phyloP scores from a whole-genome alignment of 35 echinoderm and acorn worm genomes.

The Holothuria glaberrima region DNA sequence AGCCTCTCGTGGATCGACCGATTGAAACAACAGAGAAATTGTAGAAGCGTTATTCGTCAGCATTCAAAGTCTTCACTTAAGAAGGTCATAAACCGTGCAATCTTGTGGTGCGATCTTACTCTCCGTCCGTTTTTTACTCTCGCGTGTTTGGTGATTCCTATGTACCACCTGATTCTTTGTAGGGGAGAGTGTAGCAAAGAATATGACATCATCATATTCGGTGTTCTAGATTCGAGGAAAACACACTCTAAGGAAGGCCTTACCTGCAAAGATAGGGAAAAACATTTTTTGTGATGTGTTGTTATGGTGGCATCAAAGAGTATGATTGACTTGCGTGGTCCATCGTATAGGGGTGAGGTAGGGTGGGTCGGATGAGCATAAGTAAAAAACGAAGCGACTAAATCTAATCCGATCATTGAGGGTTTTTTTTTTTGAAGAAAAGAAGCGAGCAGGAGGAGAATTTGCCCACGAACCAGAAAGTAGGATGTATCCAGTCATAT shows the following conservation, averaged over 20 bases:
- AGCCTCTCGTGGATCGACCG: no score
- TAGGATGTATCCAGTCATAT: no score
- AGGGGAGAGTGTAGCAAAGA: neutral
- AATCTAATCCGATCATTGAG: no score
- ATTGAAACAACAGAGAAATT: no score
- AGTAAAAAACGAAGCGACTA: no score
- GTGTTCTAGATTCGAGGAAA: neutral
- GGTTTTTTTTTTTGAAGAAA: no score
- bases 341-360: neutral
- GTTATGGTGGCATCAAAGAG: neutral
- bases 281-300: neutral
- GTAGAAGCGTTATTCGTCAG: neutral
- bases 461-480: no score
- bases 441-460: no score
- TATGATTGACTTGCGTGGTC: neutral
- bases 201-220: conserved; percentile 19
- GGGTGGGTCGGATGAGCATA: no score
- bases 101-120: neutral
- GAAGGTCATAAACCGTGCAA: conserved; percentile 5
- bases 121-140: conserved; percentile 6
- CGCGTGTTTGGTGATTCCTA: neutral
- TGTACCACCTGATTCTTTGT: neutral
- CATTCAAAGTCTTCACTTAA: neutral
- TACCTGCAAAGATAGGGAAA: neutral
- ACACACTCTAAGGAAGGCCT: neutral